Conservation (phyloP, 2,113 vertebrate species). For the Toxotes chatareus region DNA sequence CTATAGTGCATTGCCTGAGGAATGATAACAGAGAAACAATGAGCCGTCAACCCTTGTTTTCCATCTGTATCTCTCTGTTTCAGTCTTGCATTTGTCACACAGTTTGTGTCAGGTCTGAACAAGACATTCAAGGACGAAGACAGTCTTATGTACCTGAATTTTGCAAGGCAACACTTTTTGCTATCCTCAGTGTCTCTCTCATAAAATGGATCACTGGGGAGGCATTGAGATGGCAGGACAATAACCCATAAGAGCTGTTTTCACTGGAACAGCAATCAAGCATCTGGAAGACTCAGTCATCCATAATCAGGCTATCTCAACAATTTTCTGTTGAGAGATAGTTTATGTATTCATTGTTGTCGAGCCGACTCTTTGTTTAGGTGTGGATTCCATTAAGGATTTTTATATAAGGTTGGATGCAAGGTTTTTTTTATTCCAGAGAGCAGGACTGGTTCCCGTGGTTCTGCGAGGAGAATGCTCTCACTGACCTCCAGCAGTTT, state of each 20-base stretch:
- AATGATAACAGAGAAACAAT: slow-evolving; percentile 73
- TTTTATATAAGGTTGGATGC: slow-evolving; percentile 33
- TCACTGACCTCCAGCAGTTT: slow-evolving; percentile 44
- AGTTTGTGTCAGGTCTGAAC: slow-evolving; percentile 11
- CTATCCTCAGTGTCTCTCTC: slow-evolving; percentile 13
- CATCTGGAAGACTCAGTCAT: slow-evolving; percentile 50
- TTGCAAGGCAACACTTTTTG: slow-evolving; percentile 15
- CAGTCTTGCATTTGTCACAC: background rate
- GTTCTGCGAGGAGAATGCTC: slow-evolving; percentile 24
- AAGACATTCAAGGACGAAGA: background rate
- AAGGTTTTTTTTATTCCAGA: slow-evolving; percentile 5
- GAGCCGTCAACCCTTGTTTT: slow-evolving; percentile 12
- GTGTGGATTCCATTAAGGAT: slow-evolving; percentile 38
- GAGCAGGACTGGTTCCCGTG: background rate
- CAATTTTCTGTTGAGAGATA: slow-evolving; percentile 26
- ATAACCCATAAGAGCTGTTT: slow-evolving; percentile 58
- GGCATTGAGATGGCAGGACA: slow-evolving; percentile 40
- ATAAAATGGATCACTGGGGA: slow-evolving; percentile 41
- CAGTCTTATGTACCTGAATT: background rate
- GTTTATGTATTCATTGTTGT: slow-evolving; percentile 41
- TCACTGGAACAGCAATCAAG: slow-evolving; percentile 54
- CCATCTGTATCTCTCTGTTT: background rate
- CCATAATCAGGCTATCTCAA: slow-evolving; percentile 50
- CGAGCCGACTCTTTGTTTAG: slow-evolving; percentile 30
- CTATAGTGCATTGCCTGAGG: slow-evolving; percentile 50